Conservation (phyloP, 2,888 invertebrate genomes). For the Aphidoletes aphidimyza region DNA sequence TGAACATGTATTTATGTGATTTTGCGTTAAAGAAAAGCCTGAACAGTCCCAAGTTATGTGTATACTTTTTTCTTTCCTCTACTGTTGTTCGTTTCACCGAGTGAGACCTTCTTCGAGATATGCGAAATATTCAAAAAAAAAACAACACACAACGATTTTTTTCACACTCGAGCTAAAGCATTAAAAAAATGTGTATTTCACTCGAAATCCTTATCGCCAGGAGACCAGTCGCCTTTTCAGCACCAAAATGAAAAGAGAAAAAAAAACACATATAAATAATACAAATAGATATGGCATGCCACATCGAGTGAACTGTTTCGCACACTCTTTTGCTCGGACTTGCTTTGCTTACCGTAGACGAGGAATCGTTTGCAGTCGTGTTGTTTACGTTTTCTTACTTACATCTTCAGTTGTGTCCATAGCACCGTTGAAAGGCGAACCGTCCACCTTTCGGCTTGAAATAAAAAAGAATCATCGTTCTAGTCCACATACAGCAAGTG, state of each 20-base stretch:
- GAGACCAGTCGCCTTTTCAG: slow-evolving; percentile 44
- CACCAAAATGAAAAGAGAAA: not conserved
- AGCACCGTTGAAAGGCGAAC: not conserved
- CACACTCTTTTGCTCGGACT: not conserved
- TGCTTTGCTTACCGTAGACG: not conserved
- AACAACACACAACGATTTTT: no score
- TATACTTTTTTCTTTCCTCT: not conserved
- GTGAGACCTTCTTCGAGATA: not conserved
- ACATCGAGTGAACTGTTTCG: not conserved
- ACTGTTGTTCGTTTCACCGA: not conserved
- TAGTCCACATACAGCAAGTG: slow-evolving; percentile 18
- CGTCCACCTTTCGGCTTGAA: not conserved
- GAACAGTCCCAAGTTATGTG: not conserved
- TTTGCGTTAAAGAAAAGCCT: slow-evolving; percentile 39
- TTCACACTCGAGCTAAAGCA: not conserved
- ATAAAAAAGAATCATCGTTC: not conserved
- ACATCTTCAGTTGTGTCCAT: not conserved
- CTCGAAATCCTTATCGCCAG: slow-evolving; percentile 37
- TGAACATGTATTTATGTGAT: not conserved
- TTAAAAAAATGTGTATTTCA: slow-evolving; percentile 33
- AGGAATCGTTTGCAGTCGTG: not conserved
- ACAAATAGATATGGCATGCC: slow-evolving; percentile 49
- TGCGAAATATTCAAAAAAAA: slow-evolving; percentile 25
- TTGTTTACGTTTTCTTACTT: slow-evolving; percentile 10
- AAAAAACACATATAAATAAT: slow-evolving; percentile 46